phyloP scores from a whole-genome alignment of 2,888 invertebrate genomes.

The Calameuta filiformis region DNA sequence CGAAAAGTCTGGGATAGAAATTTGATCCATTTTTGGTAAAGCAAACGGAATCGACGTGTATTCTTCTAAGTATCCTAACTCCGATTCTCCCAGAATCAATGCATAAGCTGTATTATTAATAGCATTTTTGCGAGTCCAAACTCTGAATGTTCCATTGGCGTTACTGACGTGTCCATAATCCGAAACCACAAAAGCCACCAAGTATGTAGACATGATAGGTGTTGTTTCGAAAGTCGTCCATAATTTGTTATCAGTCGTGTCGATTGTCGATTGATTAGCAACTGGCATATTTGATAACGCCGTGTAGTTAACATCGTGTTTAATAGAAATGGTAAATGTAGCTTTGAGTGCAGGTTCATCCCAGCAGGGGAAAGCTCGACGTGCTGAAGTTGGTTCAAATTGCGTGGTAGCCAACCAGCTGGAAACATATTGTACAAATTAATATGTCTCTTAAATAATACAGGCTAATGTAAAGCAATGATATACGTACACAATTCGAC shows the following conservation, averaged over 20 bases:
- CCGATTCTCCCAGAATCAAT: conserved; percentile 93
- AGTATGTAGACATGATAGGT: conserved; percentile 95
- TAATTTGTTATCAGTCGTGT: conserved; percentile 23
- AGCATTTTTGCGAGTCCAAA: conserved; percentile 78
- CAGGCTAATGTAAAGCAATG: too few species aligned
- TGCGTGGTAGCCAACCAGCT: conserved; percentile 77
- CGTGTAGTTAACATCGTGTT: too few species aligned
- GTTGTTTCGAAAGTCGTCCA: conserved; percentile 77
- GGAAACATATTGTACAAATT: conserved; percentile 35
- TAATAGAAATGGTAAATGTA: conserved; percentile 59
- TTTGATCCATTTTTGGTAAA: conserved; percentile 94
- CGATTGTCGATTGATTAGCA: conserved; percentile 6
- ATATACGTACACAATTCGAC: conserved; percentile 56
- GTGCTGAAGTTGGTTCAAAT: conserved; percentile 69
- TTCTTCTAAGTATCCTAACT: conserved; percentile 92
- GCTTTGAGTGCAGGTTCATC: conserved; percentile 72
- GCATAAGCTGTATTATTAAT: conserved; percentile 85
- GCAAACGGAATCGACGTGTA: conserved; percentile 97
- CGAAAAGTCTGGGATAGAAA: conserved; percentile 95
- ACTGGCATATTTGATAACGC: conserved; percentile 51
- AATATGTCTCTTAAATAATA: too few species aligned
- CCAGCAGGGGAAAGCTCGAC: conserved; percentile 71
- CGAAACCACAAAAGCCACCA: conserved; percentile 93
- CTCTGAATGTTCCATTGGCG: conserved; percentile 69
- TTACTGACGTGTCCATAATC: conserved; percentile 95